Conservation (phyloP, 2,888 invertebrate genomes). For the Scotopteryx bipunctaria region DNA sequence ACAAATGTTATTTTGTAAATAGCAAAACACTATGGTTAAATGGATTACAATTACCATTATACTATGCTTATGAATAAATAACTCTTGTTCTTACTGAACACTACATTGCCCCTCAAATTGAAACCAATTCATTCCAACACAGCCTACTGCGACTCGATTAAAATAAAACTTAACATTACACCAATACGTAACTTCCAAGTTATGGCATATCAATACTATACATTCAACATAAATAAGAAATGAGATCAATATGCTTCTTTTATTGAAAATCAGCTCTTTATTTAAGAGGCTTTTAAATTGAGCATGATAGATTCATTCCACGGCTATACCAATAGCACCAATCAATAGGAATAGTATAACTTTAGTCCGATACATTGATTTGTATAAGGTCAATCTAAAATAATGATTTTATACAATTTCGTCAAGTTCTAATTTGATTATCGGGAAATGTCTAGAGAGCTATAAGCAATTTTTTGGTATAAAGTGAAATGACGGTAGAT, state of each 20-base stretch:
- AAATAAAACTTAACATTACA: constrained; percentile 59
- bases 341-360: constrained; percentile 23
- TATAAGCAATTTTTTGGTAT: constrained; percentile 61
- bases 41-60: constrained; percentile 23
- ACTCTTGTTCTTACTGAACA: constrained; percentile 20
- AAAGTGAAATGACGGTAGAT: constrained; percentile 42
- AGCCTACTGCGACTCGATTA: constrained; percentile 55
- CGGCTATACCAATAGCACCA: constrained; percentile 37
- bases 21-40: constrained; percentile 12
- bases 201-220: constrained; percentile 75
- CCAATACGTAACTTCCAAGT: constrained; percentile 66
- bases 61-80: constrained; percentile 38
- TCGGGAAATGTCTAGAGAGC: constrained; percentile 65
- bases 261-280: constrained; percentile 32
- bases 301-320: constrained; percentile 28
- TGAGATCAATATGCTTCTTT: constrained; percentile 75
- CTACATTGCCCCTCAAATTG: constrained; percentile 41
- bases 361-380: constrained; percentile 23
- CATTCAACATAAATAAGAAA: constrained; percentile 72
- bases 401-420: constrained; percentile 25
- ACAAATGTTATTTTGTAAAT: constrained; percentile 7
- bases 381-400: constrained; percentile 12
- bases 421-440: constrained; percentile 42
- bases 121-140: constrained; percentile 54
- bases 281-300: constrained; percentile 24